phyloP scores from a whole-genome alignment of 2,888 invertebrate genomes.

The Listrodromus nycthemerus region DNA sequence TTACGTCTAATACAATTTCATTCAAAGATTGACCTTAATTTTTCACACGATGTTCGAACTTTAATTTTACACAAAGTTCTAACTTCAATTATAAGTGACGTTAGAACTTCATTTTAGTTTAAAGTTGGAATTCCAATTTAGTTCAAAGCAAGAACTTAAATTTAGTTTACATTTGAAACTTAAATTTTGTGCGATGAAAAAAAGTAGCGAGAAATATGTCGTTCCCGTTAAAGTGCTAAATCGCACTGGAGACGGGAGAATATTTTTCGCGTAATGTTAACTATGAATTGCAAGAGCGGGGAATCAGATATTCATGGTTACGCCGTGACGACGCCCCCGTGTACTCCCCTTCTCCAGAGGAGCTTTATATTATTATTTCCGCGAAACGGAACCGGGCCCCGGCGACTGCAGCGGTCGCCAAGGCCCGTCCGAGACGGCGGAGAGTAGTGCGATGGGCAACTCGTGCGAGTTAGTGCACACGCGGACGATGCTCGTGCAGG shows the following conservation, averaged over 20 bases:
- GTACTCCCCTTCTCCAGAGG: slow-evolving; percentile 24
- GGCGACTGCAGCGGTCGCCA: slow-evolving; percentile 44
- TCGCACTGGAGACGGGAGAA: background rate
- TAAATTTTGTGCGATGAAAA: no score
- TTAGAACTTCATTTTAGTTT: no score
- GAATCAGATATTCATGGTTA: slow-evolving; percentile 72
- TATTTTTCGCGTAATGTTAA: slow-evolving; percentile 53
- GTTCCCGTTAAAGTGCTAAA: background rate
- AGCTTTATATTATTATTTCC: slow-evolving; percentile 76
- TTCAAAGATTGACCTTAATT: background rate
- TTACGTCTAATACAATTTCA: no score
- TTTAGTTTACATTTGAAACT: no score
- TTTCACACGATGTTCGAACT: no score
- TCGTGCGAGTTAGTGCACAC: slow-evolving; percentile 21
- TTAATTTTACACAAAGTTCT: no score
- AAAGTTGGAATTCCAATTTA: no score
- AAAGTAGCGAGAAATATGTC: background rate
- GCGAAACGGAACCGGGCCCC: slow-evolving; percentile 76
- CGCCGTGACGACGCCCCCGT: slow-evolving; percentile 68
- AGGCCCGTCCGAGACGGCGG: slow-evolving; percentile 5
- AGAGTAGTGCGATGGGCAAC: slow-evolving; percentile 12
- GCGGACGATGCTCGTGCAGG: slow-evolving; percentile 50
- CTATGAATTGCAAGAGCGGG: slow-evolving; percentile 67
- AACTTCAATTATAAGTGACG: no score
- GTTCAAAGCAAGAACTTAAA: no score